Evolutionary conservation across 2,113 vertebrate species (phyloP).

Genomic region (Cacatua alba): DNA sequence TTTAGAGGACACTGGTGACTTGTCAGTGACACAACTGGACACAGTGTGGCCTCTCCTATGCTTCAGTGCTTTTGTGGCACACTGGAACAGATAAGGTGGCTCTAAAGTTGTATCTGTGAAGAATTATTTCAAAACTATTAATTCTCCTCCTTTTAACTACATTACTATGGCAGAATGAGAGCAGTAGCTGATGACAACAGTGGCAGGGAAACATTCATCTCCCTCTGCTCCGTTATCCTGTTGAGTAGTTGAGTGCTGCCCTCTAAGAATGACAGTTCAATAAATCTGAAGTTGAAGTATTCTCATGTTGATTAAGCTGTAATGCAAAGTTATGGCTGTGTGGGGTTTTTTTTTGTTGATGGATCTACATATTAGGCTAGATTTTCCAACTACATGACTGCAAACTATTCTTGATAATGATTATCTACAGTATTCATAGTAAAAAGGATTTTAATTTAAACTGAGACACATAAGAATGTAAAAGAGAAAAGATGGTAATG

Average conservation of each 20-base stretch:
- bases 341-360: background rate
- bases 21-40: background rate
- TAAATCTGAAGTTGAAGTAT: slow-evolving; percentile 47
- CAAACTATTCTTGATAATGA: background rate
- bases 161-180: background rate
- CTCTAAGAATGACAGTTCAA: slow-evolving; percentile 41
- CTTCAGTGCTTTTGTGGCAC: background rate
- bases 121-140: background rate
- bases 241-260: background rate
- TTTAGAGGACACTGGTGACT: background rate
- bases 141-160: background rate
- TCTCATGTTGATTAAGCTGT: slow-evolving; percentile 41
- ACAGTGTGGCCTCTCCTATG: background rate
- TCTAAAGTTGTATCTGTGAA: background rate
- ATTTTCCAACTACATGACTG: background rate
- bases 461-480: background rate
- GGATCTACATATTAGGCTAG: background rate
- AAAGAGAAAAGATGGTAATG: background rate
- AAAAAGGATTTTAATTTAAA: background rate
- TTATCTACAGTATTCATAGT: background rate
- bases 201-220: slow-evolving; percentile 16
- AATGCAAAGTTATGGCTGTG: slow-evolving; percentile 23
- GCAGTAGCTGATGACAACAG: background rate
- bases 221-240: background rate
- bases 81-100: background rate